Base-by-base conservation (phyloP, 2,113 vertebrate genomes). In the Cercocebus atys region DNA sequence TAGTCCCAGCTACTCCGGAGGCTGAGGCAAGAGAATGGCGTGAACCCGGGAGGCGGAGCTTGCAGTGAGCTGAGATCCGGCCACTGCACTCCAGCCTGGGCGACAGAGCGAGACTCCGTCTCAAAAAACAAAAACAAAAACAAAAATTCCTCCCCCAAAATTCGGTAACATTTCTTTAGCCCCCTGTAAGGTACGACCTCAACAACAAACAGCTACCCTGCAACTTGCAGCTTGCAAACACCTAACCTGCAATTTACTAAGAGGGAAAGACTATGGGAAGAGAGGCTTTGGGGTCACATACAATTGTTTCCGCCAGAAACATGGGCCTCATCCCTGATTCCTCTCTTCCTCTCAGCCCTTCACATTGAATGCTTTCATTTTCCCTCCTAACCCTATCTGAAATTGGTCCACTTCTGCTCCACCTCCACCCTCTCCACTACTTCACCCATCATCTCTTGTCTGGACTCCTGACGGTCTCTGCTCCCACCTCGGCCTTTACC, bases 341-440 rank as follows among this genome's bases (percentile, higher is more conserved):
- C 59, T 40, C 55, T 75, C 57, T 35, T 35, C 59, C n/a, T 72
- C 20, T 52, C 22, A 35, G 32, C 40, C 3, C 4, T 61, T 23
- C 23, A 10, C 14, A 12, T 38, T 16, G 43, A n/a, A 0, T 27
- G 70, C 50, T 43, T 50, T 45, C 25, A 1, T 66, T 47, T 40
- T 5, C n/a, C 52, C 47, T 83, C 57, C 64, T 8, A 35, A 32
- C 38, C 59, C 52, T 43, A 30, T 47, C 64, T 72, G 23, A n/a
- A 6, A 12, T 35, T 3, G 0, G 27, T 13, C 18, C 12, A 1
- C 8, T 4, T 6, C 70, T 86, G 50, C 38, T 91, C 61, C 47
- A 14, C 10, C 30, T 3, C 18, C 20, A 13, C 3, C 1, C 1
- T 4, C 12, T 43, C 35, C 22, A 17, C 11, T 0, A 0, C 47